Base-by-base conservation (phyloP, 1,140 invertebrate species). In the Drosophila saltans region DNA sequence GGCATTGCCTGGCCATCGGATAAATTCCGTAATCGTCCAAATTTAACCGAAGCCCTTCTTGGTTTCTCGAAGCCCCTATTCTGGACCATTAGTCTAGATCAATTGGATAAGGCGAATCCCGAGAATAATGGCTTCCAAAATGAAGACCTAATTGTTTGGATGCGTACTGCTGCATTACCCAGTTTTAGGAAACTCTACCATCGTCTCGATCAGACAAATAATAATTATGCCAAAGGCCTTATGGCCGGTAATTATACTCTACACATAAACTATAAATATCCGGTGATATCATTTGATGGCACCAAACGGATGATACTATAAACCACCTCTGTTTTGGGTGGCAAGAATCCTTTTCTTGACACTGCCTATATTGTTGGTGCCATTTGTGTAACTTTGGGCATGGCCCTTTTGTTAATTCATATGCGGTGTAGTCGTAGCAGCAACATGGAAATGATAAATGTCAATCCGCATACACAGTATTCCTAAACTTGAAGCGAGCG, bases 71-170 rank as follows among this genome's bases (percentile, higher is more conserved):
- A 95, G 86, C 96, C 96, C 8, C 94, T 94, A 39, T 95, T 97
- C 91, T 99, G 98, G 99, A 94, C 93, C 28, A 95, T 95, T 75
- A 66, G 93, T 16, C 94, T 98, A 0, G 97, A 95, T 92, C 93
- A 98, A 60, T 92, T 99, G 58, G 98, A 99, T 92, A 59, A 69
- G 0, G 86, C 94, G 1, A 93, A 98, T 92, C 74, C 92, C 0
- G 92, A 93, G 1, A 98, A 98, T 82, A 99, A 98, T 93, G 98
- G 98, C n/a, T 98, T 99, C 89, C 94, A 94, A 93, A 99, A 99
- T 93, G 98, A 99, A 93, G 98, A 99, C 93, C 93, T 99, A 3
- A 99, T 99, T 88, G 98, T 99, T 4, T 99, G 98, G 98, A 99
- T 99, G 98, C 94, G 98, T 75, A 99, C 98, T 0, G 98, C 98